Evolutionary conservation across 2,888 invertebrate species (phyloP).

Genomic region (Tenthredo notha): DNA sequence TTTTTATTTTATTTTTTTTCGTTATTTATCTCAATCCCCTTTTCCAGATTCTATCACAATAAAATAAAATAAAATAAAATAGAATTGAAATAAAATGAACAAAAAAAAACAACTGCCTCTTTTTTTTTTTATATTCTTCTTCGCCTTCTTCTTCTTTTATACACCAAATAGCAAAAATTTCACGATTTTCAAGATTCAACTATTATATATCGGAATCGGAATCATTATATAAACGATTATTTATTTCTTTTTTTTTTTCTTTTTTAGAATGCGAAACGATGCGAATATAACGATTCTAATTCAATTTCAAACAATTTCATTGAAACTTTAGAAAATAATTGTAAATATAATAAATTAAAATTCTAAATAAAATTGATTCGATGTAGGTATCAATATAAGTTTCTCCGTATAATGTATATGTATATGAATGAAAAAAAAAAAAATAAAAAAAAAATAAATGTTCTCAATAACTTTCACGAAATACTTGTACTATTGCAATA

Average conservation of each 20-base stretch:
- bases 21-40: not conserved
- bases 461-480: slow-evolving; percentile 1
- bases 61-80: not conserved
- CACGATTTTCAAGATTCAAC: not conserved
- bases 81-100: not conserved
- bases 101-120: not conserved
- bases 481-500: no score
- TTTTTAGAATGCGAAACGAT: no score
- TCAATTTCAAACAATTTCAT: not conserved
- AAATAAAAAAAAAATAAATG: not conserved
- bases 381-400: not conserved
- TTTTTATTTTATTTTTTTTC: not conserved
- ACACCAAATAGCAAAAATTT: not conserved
- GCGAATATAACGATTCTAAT: not conserved
- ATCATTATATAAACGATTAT: not conserved
- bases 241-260: no score
- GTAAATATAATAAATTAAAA: not conserved
- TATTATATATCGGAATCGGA: not conserved
- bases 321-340: no score
- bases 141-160: not conserved
- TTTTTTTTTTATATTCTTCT: not conserved
- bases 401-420: not conserved
- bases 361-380: not conserved
- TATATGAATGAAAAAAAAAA: no score
- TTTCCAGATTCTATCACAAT: not conserved